These are phyloP conservation scores for Anser cygnoides DNA, from an alignment of 2,113 vertebrate species.

Conservation along the genomic window DNA sequence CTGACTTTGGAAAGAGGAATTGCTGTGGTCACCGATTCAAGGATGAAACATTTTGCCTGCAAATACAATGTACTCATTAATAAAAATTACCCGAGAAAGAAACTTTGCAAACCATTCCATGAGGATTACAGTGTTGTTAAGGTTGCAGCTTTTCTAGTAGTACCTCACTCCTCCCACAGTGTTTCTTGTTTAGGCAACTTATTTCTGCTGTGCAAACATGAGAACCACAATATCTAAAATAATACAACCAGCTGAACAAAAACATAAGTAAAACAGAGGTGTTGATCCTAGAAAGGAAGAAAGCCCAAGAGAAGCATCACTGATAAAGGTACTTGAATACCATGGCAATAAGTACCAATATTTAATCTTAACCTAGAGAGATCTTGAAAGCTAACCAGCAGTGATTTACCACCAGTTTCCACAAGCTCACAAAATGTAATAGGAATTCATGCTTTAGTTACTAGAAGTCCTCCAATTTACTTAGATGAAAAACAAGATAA, in stretches of 20 bases:
- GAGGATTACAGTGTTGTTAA: not conserved
- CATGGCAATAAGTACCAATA: not conserved
- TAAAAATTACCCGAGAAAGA: conserved; percentile 14
- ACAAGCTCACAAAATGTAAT: not conserved
- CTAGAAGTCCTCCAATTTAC: not conserved
- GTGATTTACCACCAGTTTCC: not conserved
- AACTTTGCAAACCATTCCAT: not conserved
- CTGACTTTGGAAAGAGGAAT: not conserved
- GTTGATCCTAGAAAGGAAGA: not conserved
- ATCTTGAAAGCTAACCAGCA: not conserved
- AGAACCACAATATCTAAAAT: not conserved
- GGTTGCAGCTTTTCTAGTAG: not conserved
- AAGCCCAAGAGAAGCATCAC: not conserved
- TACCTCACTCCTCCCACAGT: not conserved
- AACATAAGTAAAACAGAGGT: not conserved
- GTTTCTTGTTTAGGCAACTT: not conserved
- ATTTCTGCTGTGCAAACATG: not conserved
- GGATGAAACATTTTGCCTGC: not conserved
- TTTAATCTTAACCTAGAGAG: not conserved
- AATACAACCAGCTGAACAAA: not conserved
- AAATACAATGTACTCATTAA: not conserved
- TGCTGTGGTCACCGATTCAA: not conserved
- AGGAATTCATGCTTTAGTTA: not conserved
- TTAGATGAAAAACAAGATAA: not conserved
- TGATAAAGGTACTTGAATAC: not conserved